Evolutionary conservation across 2,888 invertebrate genomes (phyloP).

Genomic region (Leptinotarsa rubiginosa): DNA sequence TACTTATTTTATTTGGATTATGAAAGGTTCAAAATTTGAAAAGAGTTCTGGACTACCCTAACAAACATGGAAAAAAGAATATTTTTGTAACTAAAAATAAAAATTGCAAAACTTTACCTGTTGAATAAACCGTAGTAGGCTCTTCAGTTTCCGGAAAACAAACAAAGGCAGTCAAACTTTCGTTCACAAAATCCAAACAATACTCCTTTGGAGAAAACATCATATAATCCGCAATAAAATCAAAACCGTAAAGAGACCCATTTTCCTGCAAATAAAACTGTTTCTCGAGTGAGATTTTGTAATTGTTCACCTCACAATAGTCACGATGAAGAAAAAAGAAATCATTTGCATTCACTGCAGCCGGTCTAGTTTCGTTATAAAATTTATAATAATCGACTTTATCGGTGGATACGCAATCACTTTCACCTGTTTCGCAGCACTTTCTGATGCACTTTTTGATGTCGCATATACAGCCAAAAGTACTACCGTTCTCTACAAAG

Average conservation of each 20-base stretch:
- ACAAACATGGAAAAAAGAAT: no score
- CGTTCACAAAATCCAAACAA: constrained; percentile 37
- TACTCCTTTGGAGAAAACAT: constrained; percentile 38
- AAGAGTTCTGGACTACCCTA: no score
- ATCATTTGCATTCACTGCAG: neutral
- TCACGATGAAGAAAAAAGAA: constrained; percentile 23
- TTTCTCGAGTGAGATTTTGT: constrained; percentile 21
- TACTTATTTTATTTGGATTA: no score
- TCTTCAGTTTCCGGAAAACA: constrained; percentile 16
- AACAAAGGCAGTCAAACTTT: constrained; percentile 17
- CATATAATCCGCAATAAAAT: constrained; percentile 13
- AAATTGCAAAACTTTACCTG: neutral
- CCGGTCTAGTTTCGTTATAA: neutral
- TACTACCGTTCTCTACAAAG: constrained; percentile 20
- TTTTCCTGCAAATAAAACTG: constrained; percentile 42
- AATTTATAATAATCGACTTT: constrained; percentile 12
- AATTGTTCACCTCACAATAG: constrained; percentile 20
- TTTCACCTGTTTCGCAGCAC: constrained; percentile 39
- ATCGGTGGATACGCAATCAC: constrained; percentile 18
- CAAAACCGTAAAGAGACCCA: constrained; percentile 39
- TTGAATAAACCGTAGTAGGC: neutral
- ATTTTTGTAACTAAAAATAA: no score
- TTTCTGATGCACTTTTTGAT: constrained; percentile 44
- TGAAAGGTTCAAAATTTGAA: no score
- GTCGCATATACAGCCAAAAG: constrained; percentile 41